Evolutionary conservation across 2,888 invertebrate species (phyloP), one percentile per base, ranked within the genome.

Genomic region (Athrips mouffetella): DNA sequence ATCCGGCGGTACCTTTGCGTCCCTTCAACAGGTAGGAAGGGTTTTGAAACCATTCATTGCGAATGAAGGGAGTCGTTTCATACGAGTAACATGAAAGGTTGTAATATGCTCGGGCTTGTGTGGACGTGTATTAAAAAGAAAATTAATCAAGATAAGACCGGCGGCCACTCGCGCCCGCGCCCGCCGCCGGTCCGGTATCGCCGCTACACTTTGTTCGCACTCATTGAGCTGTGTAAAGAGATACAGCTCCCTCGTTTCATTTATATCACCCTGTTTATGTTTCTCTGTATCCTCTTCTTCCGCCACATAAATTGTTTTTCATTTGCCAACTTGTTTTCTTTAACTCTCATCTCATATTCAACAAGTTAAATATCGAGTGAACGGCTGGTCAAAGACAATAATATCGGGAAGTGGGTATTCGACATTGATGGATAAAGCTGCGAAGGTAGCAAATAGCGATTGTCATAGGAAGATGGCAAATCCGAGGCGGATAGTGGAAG

Each of bases 141-240:
- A 77, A 76, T 75, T 69, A 72, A 76, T 76, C 74, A 65, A 63
- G 73, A 74, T 76, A 72, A 73, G 67, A 54, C 62, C 58, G 62
- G 51, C 46, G 58, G 63, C 57, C 29, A 30, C n/a, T 37, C 21
- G 25, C 44, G 39, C 16, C 45, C 39, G 48, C 31, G 48, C 45
- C 42, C 31, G 42, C 30, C 41, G 48, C 54, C n/a, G n/a, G 49
- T 53, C 59, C 51, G 48, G 51, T 55, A 53, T 61, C 64, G 55
- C 64, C 55, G 59, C 47, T 64, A 53, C 58, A 66, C 73, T 76
- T 80, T 82, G 82, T 84, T 63, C 79, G 71, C 75, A 63, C 62
- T 62, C 80, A 75, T 62, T 80, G 67, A 73, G 59, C 78, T 73
- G 81, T 75, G 73, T 65, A 68, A 76, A 76, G 71, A 81, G 79